Evolutionary conservation across 2,113 vertebrate species (phyloP).

Genomic region (Lophotis ruficrista): DNA sequence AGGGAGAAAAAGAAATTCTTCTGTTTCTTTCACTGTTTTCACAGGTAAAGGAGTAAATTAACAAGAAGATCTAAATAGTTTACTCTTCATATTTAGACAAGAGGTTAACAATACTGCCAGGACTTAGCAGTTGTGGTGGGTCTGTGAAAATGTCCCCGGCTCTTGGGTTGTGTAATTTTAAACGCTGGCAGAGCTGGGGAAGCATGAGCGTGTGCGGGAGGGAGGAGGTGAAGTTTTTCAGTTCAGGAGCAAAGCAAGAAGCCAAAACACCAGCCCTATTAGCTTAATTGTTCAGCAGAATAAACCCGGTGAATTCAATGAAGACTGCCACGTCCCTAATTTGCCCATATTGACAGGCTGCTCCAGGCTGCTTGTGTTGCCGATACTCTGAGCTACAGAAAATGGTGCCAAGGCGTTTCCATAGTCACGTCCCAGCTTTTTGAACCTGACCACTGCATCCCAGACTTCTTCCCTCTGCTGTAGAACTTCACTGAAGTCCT

Average conservation of each 20-base stretch:
- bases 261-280: not conserved
- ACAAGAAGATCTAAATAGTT: not conserved
- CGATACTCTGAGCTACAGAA: not conserved
- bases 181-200: not conserved
- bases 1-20: not conserved
- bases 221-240: not conserved
- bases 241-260: not conserved
- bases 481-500: not conserved
- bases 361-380: not conserved
- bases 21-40: not conserved
- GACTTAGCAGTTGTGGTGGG: too few species aligned
- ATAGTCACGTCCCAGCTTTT: fast-evolving
- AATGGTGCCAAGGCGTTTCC: not conserved
- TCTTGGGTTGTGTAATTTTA: not conserved
- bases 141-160: not conserved
- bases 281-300: not conserved
- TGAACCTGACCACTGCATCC: not conserved
- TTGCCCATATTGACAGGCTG: not conserved
- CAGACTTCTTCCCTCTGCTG: not conserved
- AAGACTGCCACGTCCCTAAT: not conserved
- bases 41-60: not conserved
- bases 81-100: not conserved
- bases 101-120: not conserved
- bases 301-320: not conserved
- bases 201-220: fast-evolving